A percentile compares a stretch with the other conserved stretches of the same genome.
phyloP scores from a whole-genome alignment of 2,113 vertebrate genomes.

The Proteles cristata region DNA sequence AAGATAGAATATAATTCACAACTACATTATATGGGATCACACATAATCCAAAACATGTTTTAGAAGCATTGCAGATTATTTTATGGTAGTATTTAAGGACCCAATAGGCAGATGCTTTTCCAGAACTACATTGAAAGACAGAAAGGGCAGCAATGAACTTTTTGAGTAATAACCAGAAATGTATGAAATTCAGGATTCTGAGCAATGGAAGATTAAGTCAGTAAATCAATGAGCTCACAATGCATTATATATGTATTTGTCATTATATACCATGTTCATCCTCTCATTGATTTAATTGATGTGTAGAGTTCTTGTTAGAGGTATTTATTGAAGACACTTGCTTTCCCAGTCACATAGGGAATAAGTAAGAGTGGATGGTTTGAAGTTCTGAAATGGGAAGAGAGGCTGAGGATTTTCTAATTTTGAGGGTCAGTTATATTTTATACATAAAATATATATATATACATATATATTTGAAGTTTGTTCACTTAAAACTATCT shows the following conservation, averaged over 20 bases:
- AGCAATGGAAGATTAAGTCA: neutral
- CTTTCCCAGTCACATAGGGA: neutral
- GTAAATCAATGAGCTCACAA: neutral
- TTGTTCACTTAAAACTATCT: too few species aligned
- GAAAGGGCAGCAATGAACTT: neutral
- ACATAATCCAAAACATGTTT: neutral
- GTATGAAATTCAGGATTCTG: neutral
- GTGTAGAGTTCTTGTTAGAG: neutral
- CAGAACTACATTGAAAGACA: neutral
- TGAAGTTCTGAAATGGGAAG: neutral
- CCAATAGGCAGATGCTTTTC: neutral
- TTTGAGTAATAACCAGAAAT: neutral
- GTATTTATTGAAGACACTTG: neutral
- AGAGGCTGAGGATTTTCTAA: neutral
- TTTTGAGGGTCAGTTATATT: neutral
- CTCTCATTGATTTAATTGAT: neutral
- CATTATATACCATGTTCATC: neutral
- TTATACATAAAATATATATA: neutral
- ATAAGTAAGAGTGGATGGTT: neutral
- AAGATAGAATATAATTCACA: neutral
- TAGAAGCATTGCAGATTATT: neutral
- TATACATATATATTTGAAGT: too few species aligned
- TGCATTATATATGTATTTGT: neutral
- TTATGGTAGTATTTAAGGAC: neutral
- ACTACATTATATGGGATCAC: neutral